Conservation (phyloP, 2,888 invertebrate species). For the Palloptera scutellata region DNA sequence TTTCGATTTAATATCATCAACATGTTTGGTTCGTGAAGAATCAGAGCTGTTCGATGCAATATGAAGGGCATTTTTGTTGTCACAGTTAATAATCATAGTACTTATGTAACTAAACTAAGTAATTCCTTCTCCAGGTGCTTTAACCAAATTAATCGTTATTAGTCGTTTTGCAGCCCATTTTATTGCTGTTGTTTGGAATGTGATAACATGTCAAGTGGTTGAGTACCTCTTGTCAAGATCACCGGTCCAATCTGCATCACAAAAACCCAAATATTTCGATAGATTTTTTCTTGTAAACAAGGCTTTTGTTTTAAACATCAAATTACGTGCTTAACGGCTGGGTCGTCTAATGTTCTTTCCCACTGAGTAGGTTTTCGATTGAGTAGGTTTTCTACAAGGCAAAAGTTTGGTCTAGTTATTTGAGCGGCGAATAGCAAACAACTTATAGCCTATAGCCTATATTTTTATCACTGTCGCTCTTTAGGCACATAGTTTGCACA, state of each 20-base stretch:
- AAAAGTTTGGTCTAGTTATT: conserved; percentile 32
- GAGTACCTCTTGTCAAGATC: conserved; percentile 23
- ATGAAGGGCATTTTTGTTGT: conserved; percentile 29
- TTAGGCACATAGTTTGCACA: conserved; percentile 11
- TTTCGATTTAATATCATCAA: conserved; percentile 20
- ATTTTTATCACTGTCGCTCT: conserved; percentile 16
- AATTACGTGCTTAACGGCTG: conserved; percentile 32
- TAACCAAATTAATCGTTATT: conserved; percentile 32
- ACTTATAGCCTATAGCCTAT: conserved; percentile 31
- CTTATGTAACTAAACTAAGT: background rate
- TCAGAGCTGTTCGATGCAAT: conserved; percentile 25
- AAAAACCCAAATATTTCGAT: conserved; percentile 1
- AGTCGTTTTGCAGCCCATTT: conserved; percentile 20
- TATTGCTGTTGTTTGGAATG: conserved; percentile 17
- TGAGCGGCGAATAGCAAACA: conserved; percentile 34
- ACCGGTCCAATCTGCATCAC: conserved; percentile 19
- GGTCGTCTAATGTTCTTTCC: conserved; percentile 30
- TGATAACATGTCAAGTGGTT: conserved; percentile 25
- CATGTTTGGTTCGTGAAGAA: conserved; percentile 25
- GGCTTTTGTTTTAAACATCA: conserved; percentile 31
- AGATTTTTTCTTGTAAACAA: conserved; percentile 23
- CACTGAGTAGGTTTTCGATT: conserved; percentile 34
- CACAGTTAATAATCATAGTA: conserved; percentile 18
- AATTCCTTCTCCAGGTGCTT: conserved; percentile 27
- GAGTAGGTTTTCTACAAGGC: conserved; percentile 31